Evolutionary conservation across 1,140 invertebrate genomes (phyloP).

Genomic region (Epicauta chinensis): DNA sequence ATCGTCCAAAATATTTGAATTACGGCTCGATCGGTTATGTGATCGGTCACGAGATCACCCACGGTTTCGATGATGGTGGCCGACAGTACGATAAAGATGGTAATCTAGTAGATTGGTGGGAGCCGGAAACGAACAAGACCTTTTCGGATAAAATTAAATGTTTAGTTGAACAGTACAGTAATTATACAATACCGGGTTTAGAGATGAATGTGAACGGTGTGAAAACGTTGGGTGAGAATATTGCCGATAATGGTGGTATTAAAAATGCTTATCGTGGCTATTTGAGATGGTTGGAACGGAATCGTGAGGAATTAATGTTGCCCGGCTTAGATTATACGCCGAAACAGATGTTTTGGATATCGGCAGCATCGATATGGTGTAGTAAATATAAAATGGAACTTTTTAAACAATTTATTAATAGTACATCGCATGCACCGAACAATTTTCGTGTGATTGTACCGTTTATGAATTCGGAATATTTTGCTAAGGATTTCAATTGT

Average conservation of each 20-base stretch:
- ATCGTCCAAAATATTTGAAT: slow-evolving; percentile 82
- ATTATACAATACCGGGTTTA: slow-evolving; percentile 46
- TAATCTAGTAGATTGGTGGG: slow-evolving; percentile 59
- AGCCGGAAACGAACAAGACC: slow-evolving; percentile 36
- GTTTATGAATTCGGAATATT: slow-evolving; percentile 13
- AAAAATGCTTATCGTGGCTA: slow-evolving; percentile 61
- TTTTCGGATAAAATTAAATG: slow-evolving; percentile 56
- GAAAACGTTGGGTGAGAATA: slow-evolving; percentile 85
- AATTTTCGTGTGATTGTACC: slow-evolving; percentile 49
- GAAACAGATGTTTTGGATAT: slow-evolving; percentile 52
- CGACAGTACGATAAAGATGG: slow-evolving; percentile 86
- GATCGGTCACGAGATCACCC: slow-evolving; percentile 54
- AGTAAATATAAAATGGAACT: slow-evolving; percentile 45
- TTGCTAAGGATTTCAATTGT: slow-evolving; percentile 13
- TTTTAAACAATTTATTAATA: slow-evolving; percentile 40
- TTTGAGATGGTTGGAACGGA: slow-evolving; percentile 46
- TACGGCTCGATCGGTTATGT: slow-evolving; percentile 79
- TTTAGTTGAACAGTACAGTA: slow-evolving; percentile 62
- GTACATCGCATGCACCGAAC: slow-evolving; percentile 43
- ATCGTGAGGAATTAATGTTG: slow-evolving; percentile 37
- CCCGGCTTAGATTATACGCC: slow-evolving; percentile 49
- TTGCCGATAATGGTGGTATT: slow-evolving; percentile 79
- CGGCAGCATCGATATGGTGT: slow-evolving; percentile 52
- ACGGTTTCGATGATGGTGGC: slow-evolving; percentile 77
- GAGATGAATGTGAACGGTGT: slow-evolving; percentile 49